Evolutionary conservation across 1,140 invertebrate species (phyloP), one percentile per base, ranked within the genome.

Genomic region (Hetaerina americana): DNA sequence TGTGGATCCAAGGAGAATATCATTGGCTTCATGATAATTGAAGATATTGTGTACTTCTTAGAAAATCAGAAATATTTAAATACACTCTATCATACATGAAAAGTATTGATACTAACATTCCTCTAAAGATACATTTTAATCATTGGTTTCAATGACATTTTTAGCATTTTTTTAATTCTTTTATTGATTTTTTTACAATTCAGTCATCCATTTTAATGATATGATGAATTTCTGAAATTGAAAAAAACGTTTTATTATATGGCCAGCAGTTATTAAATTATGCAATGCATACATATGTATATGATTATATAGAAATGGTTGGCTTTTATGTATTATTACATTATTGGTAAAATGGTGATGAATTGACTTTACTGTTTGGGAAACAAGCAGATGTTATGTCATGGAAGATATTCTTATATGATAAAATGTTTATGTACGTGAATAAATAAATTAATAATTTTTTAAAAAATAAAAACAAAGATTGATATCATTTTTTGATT

Each of bases 361-460:
- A 57, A 57, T n/a, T 57, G 40, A 57, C 40, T 57, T 57, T 57
- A 57, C 40, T 57, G 40, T 57, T 57, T 57, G 40, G 40, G 40
- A 57, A 1, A n/a, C 40, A 57, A 57, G 40, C 40, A 57, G 40
- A 57, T 57, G 40, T 57, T 57, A 57, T 57, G 22, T 57, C 40
- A 18, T 57, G 40, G 40, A 57, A 57, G 40, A 57, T 57, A 57
- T 57, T 57, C 40, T 57, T 57, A 57, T 57, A 57, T 57, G 40
- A 57, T 57, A 57, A 57, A 57, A 57, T 57, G 40, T 57, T 57
- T 57, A 57, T 57, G 40, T 57, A 57, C 22, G 40, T n/a, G 22
- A 57, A n/a, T 57, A 57, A 57, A 57, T 57, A 57, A 57, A 57
- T 57, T 57, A 57, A 57, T 57, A 57, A 57, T 57, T 57, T 57